Evolutionary conservation across 2,888 invertebrate species (phyloP).

Genomic region (Atrina japonica): DNA sequence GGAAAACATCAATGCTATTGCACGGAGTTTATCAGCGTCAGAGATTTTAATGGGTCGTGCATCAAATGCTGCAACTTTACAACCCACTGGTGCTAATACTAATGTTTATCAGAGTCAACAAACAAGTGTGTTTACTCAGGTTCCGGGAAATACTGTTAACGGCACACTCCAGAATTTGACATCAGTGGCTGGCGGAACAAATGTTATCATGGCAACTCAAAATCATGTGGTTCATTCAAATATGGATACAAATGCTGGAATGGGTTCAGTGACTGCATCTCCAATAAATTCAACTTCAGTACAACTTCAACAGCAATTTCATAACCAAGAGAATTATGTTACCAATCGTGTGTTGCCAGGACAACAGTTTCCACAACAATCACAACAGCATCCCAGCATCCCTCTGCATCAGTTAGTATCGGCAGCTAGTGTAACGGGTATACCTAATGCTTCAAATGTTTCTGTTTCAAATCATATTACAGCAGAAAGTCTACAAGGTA

Average conservation of each 20-base stretch:
- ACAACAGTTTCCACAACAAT: conserved; percentile 24
- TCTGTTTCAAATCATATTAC: neutral
- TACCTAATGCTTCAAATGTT: neutral
- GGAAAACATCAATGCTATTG: conserved; percentile 58
- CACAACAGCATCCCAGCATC: neutral
- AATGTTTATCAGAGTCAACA: conserved; percentile 3
- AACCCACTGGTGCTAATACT: conserved; percentile 20
- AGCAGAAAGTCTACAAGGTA: neutral
- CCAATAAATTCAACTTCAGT: no score
- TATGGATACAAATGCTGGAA: neutral
- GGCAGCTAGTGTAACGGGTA: conserved; percentile 2
- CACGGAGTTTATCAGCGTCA: conserved; percentile 56
- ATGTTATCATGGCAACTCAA: conserved; percentile 19
- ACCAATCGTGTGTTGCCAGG: conserved; percentile 17
- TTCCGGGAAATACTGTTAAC: neutral
- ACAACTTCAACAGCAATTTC: neutral
- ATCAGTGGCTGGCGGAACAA: neutral
- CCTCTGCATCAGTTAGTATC: conserved; percentile 15
- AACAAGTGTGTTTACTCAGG: no score
- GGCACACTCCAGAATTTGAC: neutral
- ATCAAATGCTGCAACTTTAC: conserved; percentile 3
- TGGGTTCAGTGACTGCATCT: no score
- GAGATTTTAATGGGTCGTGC: conserved; percentile 28
- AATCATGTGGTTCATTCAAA: conserved; percentile 17
- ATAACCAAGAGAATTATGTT: conserved; percentile 19